Conservation (phyloP, 2,113 vertebrate species). For the Cavia aperea region DNA sequence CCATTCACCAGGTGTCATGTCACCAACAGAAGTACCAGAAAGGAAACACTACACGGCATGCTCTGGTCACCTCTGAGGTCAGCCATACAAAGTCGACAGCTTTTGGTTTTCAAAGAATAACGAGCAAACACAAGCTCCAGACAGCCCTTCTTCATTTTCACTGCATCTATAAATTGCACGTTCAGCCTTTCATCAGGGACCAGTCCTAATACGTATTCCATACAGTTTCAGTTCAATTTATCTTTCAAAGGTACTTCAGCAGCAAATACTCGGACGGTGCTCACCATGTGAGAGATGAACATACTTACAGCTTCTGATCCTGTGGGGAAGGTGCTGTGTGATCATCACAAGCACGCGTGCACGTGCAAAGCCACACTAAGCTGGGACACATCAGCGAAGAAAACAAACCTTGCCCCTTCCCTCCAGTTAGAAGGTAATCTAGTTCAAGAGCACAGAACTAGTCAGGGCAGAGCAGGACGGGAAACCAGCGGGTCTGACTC, state of each 20-base stretch:
- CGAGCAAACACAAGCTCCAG: background rate
- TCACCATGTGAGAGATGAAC: background rate
- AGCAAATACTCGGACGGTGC: background rate
- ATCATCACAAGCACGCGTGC: accelerated
- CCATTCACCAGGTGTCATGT: background rate
- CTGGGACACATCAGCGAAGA: too few species aligned
- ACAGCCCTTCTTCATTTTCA: background rate
- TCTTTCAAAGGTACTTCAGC: background rate
- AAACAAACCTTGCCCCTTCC: background rate
- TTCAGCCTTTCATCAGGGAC: background rate
- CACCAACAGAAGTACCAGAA: background rate
- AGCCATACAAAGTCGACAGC: background rate
- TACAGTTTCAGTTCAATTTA: background rate
- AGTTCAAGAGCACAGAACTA: background rate
- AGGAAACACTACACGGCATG: accelerated
- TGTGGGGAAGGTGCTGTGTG: background rate
- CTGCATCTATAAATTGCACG: background rate
- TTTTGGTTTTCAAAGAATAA: background rate
- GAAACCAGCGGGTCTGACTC: background rate
- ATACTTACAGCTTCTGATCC: background rate
- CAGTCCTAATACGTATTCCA: background rate
- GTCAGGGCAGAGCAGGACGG: background rate
- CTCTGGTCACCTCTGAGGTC: background rate
- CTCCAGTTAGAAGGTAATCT: background rate
- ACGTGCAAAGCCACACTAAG: background rate